phyloP scores from a whole-genome alignment of 2,113 vertebrate species.

The Phocoena sinus region DNA sequence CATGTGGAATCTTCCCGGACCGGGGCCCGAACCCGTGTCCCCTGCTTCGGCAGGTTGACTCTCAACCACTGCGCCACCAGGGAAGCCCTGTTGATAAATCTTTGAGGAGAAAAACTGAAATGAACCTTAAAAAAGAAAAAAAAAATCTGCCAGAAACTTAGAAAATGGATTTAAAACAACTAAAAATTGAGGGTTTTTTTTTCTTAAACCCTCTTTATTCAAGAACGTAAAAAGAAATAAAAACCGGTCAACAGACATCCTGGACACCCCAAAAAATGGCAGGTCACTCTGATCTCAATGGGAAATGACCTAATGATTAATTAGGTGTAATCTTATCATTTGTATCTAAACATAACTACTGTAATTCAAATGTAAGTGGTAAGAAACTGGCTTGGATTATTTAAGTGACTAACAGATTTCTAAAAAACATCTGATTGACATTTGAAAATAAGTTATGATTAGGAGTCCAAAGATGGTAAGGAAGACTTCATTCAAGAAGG shows the following conservation, averaged over 20 bases:
- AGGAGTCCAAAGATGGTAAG: background rate
- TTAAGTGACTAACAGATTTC: background rate
- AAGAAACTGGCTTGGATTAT: background rate
- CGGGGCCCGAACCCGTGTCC: no score
- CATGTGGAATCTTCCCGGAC: no score
- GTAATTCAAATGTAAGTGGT: background rate
- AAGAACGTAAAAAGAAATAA: background rate
- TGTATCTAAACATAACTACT: background rate
- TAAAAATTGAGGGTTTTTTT: background rate
- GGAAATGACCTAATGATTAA: background rate
- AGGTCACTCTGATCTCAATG: background rate
- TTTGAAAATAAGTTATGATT: background rate
- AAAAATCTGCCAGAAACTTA: background rate
- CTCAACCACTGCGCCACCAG: no score
- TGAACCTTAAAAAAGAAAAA: background rate
- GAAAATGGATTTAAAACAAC: background rate
- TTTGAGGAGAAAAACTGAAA: background rate
- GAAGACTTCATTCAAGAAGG: background rate
- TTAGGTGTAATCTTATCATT: background rate
- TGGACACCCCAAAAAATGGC: background rate
- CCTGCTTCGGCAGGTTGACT: no score
- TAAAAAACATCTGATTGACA: background rate
- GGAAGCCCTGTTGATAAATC: background rate
- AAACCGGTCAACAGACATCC: background rate
- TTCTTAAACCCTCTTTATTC: background rate